phyloP scores from a whole-genome alignment of 53 echinoderm and acorn worm genomes.

The Arbacia lixula region DNA sequence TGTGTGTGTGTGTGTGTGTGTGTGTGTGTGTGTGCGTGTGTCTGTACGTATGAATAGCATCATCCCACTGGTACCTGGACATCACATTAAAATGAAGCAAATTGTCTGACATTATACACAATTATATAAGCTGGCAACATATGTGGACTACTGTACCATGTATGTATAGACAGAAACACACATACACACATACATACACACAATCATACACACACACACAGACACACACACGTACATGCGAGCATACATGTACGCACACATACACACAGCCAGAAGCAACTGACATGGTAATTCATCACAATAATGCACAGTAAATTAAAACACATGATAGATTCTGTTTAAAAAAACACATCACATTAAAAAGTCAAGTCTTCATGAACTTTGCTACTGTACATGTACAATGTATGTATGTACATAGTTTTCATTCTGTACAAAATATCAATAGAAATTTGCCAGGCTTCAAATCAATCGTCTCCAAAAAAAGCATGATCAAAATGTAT shows the following conservation, averaged over 20 bases:
- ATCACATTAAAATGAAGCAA: neutral
- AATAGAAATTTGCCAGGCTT: slow-evolving; percentile 48
- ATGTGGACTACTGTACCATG: neutral
- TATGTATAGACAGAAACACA: neutral
- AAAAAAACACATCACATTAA: neutral
- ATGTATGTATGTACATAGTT: slow-evolving; percentile 29
- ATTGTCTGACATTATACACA: neutral
- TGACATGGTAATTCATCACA: too few species aligned
- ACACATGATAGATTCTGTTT: too few species aligned
- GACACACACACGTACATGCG: too few species aligned
- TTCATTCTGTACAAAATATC: slow-evolving; percentile 39
- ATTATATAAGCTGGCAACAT: neutral
- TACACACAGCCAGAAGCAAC: too few species aligned
- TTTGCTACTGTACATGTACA: too few species aligned
- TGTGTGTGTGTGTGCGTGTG: too few species aligned
- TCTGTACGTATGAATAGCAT: too few species aligned
- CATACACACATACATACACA: slow-evolving; percentile 5
- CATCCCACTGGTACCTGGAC: neutral
- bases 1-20: too few species aligned
- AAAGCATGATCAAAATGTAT: slow-evolving; percentile 19
- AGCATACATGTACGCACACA: neutral
- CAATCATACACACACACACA: slow-evolving; percentile 2
- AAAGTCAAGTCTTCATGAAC: neutral
- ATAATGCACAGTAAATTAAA: too few species aligned
- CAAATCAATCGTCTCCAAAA: slow-evolving; percentile 11